phyloP scores from a whole-genome alignment of 2,888 invertebrate species.

The Erebia palarica region DNA sequence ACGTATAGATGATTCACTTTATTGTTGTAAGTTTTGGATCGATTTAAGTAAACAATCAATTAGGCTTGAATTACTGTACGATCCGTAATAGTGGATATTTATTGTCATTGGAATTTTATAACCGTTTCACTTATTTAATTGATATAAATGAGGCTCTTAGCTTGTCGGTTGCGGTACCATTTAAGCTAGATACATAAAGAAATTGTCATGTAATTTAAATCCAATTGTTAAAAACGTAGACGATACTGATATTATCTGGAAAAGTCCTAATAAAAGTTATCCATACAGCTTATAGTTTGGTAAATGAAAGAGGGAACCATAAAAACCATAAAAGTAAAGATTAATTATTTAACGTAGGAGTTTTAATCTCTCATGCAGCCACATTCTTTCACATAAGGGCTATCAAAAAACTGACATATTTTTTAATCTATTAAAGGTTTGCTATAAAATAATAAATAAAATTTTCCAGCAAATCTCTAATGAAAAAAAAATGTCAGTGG shows the following conservation, averaged over 20 bases:
- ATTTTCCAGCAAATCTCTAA: too few relatives aligned
- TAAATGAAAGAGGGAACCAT: too few relatives aligned
- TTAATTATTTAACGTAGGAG: too few relatives aligned
- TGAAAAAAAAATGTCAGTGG: too few relatives aligned
- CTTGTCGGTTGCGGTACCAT: conserved; percentile 19
- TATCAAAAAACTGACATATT: too few relatives aligned
- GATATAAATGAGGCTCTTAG: conserved; percentile 46
- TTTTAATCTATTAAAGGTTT: too few relatives aligned
- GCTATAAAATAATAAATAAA: too few relatives aligned
- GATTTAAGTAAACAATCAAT: conserved; percentile 78
- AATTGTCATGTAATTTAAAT: conserved; percentile 9
- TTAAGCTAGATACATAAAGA: conserved; percentile 23
- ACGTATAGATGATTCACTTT: conserved; percentile 69
- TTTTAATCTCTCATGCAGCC: too few relatives aligned
- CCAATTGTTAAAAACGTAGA: neutral
- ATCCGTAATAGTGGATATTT: conserved; percentile 75
- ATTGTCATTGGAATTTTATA: conserved; percentile 75
- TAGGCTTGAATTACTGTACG: conserved; percentile 72
- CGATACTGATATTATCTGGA: neutral
- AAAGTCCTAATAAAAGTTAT: neutral
- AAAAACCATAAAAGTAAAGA: too few relatives aligned
- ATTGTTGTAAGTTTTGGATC: conserved; percentile 69
- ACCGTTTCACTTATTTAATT: conserved; percentile 78
- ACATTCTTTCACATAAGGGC: too few relatives aligned
- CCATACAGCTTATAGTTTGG: too few relatives aligned